Conservation (phyloP, 2,113 vertebrate species). For the Microtus oregoni region DNA sequence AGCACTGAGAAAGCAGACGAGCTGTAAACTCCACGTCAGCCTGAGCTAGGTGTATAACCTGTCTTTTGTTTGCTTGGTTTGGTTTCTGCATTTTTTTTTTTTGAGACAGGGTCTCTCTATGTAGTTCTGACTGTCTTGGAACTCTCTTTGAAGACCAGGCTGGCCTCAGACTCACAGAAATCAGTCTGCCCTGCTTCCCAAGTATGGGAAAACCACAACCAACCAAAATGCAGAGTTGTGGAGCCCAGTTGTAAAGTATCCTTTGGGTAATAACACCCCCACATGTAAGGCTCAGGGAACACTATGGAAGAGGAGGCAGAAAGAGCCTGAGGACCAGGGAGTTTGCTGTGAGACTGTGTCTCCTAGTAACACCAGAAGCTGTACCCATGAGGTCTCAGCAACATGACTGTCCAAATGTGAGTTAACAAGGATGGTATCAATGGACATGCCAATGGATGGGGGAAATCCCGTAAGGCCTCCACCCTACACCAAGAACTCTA, state of each 20-base stretch:
- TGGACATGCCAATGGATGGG: background rate
- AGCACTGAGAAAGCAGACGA: background rate
- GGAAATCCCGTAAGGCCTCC: background rate
- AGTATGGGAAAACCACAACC: background rate
- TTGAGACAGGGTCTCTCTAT: too few species aligned
- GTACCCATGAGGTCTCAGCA: background rate
- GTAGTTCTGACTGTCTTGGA: background rate
- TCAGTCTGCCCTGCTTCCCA: background rate
- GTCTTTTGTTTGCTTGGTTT: background rate
- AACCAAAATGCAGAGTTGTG: background rate
- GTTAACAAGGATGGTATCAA: background rate
- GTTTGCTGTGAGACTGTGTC: background rate
- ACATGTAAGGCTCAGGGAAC: background rate
- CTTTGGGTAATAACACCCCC: too few species aligned
- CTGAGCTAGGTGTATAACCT: too few species aligned
- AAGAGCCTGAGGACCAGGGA: background rate
- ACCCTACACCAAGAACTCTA: background rate
- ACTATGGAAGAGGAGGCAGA: background rate
- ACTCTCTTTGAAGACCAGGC: background rate
- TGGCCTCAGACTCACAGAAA: background rate
- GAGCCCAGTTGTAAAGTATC: too few species aligned
- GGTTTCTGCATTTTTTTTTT: background rate
- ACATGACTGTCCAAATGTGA: background rate
- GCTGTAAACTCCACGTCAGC: too few species aligned
- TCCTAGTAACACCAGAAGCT: background rate